phyloP scores from a whole-genome alignment of 2,888 invertebrate genomes.

The Euphydryas editha region DNA sequence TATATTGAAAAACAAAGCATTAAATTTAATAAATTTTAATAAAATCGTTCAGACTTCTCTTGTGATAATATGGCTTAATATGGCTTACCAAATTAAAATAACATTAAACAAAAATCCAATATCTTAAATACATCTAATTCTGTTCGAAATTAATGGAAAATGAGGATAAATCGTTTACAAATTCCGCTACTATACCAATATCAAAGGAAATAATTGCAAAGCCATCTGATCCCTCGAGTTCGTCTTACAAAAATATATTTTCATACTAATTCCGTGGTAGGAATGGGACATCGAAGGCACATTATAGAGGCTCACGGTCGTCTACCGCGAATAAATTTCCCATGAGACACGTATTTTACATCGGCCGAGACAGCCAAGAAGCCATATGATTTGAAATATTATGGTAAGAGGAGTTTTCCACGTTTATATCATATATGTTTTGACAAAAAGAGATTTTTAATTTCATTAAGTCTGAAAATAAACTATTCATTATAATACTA shows the following conservation, averaged over 20 bases:
- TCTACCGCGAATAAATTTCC: slow-evolving; percentile 76
- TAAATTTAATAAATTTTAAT: too few relatives aligned
- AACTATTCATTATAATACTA: too few relatives aligned
- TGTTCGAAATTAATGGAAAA: background rate
- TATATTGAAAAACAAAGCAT: too few relatives aligned
- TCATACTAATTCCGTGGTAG: slow-evolving; percentile 48
- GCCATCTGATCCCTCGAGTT: slow-evolving; percentile 24
- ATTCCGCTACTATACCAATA: slow-evolving; percentile 8
- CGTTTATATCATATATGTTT: slow-evolving; percentile 25
- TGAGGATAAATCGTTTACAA: slow-evolving; percentile 6
- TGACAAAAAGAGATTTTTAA: background rate
- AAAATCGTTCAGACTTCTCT: too few relatives aligned
- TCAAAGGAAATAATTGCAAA: slow-evolving; percentile 33
- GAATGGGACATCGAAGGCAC: slow-evolving; percentile 63
- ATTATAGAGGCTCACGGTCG: slow-evolving; percentile 67
- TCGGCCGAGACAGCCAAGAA: slow-evolving; percentile 44
- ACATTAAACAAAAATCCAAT: background rate
- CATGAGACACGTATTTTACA: slow-evolving; percentile 70
- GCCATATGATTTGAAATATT: slow-evolving; percentile 36
- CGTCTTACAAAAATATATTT: slow-evolving; percentile 37
- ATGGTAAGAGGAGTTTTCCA: slow-evolving; percentile 29
- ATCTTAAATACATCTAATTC: background rate
- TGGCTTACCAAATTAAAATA: too few relatives aligned
- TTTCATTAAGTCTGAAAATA: background rate
- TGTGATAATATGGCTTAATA: too few relatives aligned